Conservation (phyloP, 2,113 vertebrate species). For the Poeciliopsis occidentalis region DNA sequence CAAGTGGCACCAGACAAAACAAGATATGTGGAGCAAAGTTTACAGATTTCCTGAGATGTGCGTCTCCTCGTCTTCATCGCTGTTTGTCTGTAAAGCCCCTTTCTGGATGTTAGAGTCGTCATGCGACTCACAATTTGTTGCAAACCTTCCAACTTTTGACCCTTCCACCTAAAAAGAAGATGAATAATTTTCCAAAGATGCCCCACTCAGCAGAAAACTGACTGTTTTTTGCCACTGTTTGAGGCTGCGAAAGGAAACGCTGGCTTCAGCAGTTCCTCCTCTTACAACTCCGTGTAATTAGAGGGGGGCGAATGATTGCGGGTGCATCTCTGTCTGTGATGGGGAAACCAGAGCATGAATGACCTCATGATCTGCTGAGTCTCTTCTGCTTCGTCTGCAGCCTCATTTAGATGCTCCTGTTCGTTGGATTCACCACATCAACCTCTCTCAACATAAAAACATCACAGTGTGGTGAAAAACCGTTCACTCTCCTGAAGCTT, state of each 20-base stretch:
- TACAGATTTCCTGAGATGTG: conserved; percentile 26
- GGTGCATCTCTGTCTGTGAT: conserved; percentile 63
- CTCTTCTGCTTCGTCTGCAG: conserved; percentile 22
- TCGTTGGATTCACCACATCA: conserved; percentile 16
- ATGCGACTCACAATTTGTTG: background rate
- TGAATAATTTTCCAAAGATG: conserved; percentile 46
- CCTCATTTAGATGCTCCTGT: conserved; percentile 8
- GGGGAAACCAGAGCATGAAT: conserved; percentile 75
- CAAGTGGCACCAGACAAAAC: conserved; percentile 49
- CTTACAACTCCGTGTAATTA: conserved; percentile 79
- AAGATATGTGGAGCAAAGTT: conserved; percentile 28
- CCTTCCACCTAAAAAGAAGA: conserved; percentile 16
- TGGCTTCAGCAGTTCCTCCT: conserved; percentile 73
- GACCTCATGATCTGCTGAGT: conserved; percentile 54
- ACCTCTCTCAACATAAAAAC: conserved; percentile 3
- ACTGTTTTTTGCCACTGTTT: conserved; percentile 27
- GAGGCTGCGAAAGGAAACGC: conserved; percentile 57
- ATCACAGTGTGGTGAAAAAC: background rate
- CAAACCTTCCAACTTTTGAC: conserved; percentile 43
- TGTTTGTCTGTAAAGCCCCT: conserved; percentile 46
- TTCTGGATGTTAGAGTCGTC: conserved; percentile 34
- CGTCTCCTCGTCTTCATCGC: background rate
- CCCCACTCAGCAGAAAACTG: conserved; percentile 50
- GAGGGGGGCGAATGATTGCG: conserved; percentile 63
- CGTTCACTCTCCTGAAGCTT: background rate